Percentiles rank a stretch among this genome's conserved stretches.
These are phyloP conservation scores for Takifugu bimaculatus DNA, from an alignment of 2,113 vertebrate species.

Conservation along the genomic window DNA sequence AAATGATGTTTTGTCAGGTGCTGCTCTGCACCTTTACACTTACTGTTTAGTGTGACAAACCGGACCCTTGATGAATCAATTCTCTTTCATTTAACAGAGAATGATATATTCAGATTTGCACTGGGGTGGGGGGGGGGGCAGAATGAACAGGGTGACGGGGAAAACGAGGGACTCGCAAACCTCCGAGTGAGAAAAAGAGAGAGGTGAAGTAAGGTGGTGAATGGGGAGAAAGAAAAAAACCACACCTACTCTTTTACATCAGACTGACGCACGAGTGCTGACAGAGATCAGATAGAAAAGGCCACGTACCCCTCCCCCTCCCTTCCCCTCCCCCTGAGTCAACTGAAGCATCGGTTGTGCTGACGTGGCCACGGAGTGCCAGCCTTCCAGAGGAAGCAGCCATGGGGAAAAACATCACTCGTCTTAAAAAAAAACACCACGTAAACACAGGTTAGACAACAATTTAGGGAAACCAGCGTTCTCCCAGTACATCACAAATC, in stretches of 20 bases:
- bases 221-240: background rate
- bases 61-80: background rate
- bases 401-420: constrained; percentile 58
- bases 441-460: constrained; percentile 38
- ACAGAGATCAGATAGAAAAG: constrained; percentile 73
- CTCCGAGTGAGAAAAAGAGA: constrained; percentile 8
- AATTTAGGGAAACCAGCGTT: constrained; percentile 31
- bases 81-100: constrained; percentile 30
- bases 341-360: constrained; percentile 58
- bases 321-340: constrained; percentile 42
- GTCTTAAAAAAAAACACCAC: constrained; percentile 19
- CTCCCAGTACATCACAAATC: constrained; percentile 40
- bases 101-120: constrained; percentile 10
- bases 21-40: too few relatives aligned
- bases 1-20: too few relatives aligned
- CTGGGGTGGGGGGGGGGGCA: constrained; percentile 1
- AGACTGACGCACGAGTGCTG: constrained; percentile 72
- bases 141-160: constrained; percentile 41
- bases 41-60: too few relatives aligned
- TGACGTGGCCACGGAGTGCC: constrained; percentile 70
- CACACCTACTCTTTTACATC: constrained; percentile 72
- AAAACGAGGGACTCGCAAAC: constrained; percentile 11
- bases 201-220: constrained; percentile 25
- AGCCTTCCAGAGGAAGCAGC: constrained; percentile 59
- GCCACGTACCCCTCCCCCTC: constrained; percentile 40